Evolutionary conservation across 2,113 vertebrate species (phyloP).

Genomic region (Perca fluviatilis): DNA sequence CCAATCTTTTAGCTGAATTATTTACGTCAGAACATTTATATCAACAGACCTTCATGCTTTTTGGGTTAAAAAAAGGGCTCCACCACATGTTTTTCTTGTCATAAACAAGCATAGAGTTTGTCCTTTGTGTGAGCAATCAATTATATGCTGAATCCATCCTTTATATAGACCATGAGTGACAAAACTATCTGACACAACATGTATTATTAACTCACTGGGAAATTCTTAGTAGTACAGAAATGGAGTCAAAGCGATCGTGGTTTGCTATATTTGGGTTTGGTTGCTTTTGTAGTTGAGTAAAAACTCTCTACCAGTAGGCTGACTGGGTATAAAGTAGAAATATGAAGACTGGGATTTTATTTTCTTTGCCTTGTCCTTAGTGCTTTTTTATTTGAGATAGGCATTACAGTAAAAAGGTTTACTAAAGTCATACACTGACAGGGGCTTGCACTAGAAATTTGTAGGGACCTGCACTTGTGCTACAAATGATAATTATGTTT

Average conservation of each 20-base stretch:
- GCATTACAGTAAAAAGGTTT: constrained; percentile 53
- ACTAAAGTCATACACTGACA: constrained; percentile 45
- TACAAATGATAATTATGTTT: constrained; percentile 50
- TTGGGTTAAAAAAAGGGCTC: neutral
- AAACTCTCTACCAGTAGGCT: constrained; percentile 3
- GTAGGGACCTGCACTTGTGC: constrained; percentile 23
- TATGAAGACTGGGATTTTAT: constrained; percentile 52
- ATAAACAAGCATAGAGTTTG: neutral
- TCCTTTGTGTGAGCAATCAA: constrained; percentile 5
- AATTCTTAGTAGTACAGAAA: constrained; percentile 23
- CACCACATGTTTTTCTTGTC: neutral
- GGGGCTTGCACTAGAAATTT: constrained; percentile 17
- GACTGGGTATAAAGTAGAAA: constrained; percentile 37
- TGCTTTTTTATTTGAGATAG: constrained; percentile 52
- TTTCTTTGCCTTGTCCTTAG: constrained; percentile 45
- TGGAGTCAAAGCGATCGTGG: neutral
- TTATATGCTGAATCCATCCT: constrained; percentile 35
- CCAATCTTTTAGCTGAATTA: constrained; percentile 37
- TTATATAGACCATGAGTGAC: constrained; percentile 8
- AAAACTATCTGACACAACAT: constrained; percentile 23
- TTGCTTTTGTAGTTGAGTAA: constrained; percentile 12
- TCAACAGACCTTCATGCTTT: constrained; percentile 18
- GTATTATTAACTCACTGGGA: constrained; percentile 46
- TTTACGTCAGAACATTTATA: constrained; percentile 45
- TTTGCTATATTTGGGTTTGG: constrained; percentile 23